Base-by-base conservation (phyloP, 2,888 invertebrate genomes). In the Andrena praecox region DNA sequence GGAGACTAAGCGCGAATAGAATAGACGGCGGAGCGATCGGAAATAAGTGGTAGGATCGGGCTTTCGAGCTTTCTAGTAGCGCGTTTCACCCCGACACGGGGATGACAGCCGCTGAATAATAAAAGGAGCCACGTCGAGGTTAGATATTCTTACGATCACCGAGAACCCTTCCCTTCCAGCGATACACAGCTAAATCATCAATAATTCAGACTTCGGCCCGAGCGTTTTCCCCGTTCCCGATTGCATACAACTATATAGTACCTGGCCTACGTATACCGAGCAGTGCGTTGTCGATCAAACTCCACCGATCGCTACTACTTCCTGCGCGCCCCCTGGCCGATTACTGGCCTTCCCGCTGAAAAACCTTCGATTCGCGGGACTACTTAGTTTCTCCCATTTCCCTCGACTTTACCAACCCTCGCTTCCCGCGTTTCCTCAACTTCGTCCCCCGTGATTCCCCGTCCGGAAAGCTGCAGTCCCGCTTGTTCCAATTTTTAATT, bases 21-120 rank as follows among this genome's bases (percentile, higher is more conserved):
- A 62, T 27, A 20, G 73, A 72, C 63, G 82, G 80, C 62, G 82
- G 85, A 77, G 70, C 85, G 87, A 87, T 87, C 86, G 86, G 77
- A 80, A 85, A 87, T 86, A 86, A 86, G 85, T 75, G 86, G 84
- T 80, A 83, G 73, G 85, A 85, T 85, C 85, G 87, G 76, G 89
- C 85, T 88, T 88, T 84, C 87, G 85, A 89, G 87, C 89, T 90
- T 89, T 87, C 87, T 85, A 77, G 85, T 71, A 70, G 82, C 84
- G 82, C 84, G 86, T 78, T 85, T 83, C 74, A 75, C 80, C 83
- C 77, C 81, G 82, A 85, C 87, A 83, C 86, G 88, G 91, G 92
- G 91, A 92, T 91, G 92, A 92, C 92, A 91, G 90, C 87, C 73
- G 72, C 54, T 93, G 91, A 92, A 93, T 93, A 92, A 92, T 92